These are phyloP conservation scores for Pissodes strobi DNA, from an alignment of 1,140 invertebrate species.

Conservation along the genomic window DNA sequence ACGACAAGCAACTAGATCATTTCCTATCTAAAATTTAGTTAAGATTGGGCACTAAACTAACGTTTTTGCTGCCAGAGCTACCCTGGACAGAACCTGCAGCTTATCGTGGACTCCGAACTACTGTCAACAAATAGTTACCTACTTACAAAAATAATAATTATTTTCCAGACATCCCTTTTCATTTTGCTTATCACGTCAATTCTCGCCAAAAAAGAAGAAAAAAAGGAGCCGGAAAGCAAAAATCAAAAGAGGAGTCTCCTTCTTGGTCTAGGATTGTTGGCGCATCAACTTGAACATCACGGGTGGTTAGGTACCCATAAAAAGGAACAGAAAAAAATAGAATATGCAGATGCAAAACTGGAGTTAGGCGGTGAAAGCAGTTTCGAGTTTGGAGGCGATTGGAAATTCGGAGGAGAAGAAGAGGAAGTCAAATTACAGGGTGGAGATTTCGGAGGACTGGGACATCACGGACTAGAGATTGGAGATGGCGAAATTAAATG, in stretches of 20 bases:
- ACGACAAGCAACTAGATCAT: too few species aligned
- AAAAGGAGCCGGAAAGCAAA: not conserved
- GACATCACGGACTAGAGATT: constrained; percentile 9
- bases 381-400: not conserved
- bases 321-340: not conserved
- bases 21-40: too few species aligned
- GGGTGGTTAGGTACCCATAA: not conserved
- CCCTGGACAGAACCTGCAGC: too few species aligned
- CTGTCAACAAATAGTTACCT: too few species aligned
- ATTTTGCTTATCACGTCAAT: not conserved
- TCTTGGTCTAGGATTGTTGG: constrained; percentile 15
- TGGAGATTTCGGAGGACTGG: not conserved
- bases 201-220: constrained; percentile 2
- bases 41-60: too few species aligned
- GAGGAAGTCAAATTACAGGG: not conserved
- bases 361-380: not conserved
- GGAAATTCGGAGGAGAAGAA: not conserved
- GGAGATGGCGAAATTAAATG: constrained; percentile 14
- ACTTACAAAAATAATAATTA: too few species aligned
- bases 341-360: too few species aligned
- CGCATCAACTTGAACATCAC: constrained; percentile 7
- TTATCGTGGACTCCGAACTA: too few species aligned
- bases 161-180: constrained; percentile 4
- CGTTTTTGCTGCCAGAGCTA: too few species aligned
- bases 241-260: constrained; percentile 19